phyloP scores from a whole-genome alignment of 2,888 invertebrate species.

The Heliconius ismenius region DNA sequence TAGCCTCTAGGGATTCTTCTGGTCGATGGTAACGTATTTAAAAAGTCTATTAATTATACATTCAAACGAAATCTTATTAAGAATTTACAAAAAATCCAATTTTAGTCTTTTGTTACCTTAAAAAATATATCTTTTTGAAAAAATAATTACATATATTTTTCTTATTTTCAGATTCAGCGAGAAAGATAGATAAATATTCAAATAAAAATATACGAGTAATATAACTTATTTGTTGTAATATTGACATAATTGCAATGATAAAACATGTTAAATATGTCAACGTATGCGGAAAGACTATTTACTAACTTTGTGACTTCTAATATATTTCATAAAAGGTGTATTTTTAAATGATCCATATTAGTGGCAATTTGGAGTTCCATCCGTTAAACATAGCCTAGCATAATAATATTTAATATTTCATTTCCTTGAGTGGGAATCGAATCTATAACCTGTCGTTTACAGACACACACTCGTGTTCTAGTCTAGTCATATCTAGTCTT shows the following conservation, averaged over 20 bases:
- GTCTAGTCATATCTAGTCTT: background rate
- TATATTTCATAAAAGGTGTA: background rate
- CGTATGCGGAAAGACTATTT: too few species aligned
- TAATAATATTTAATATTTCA: too few species aligned
- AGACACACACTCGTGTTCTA: background rate
- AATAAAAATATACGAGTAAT: too few species aligned
- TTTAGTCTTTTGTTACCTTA: background rate
- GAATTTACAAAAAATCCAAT: background rate
- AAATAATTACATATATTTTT: background rate
- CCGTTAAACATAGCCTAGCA: too few species aligned
- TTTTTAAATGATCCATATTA: background rate
- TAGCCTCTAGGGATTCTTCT: background rate
- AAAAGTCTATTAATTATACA: background rate
- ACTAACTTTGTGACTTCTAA: too few species aligned
- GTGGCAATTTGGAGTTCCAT: too few species aligned
- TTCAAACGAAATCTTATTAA: background rate
- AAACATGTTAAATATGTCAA: too few species aligned
- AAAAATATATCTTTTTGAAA: background rate
- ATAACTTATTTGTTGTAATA: too few species aligned
- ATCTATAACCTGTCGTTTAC: too few species aligned
- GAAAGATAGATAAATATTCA: background rate
- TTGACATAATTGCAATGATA: too few species aligned
- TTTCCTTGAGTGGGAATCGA: too few species aligned
- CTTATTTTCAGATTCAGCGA: background rate
- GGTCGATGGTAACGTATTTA: slow-evolving; percentile 2